A percentile compares a stretch with the other conserved stretches of the same genome.
phyloP scores from a whole-genome alignment of 2,888 invertebrate genomes.

The Bhutanitis thaidina region DNA sequence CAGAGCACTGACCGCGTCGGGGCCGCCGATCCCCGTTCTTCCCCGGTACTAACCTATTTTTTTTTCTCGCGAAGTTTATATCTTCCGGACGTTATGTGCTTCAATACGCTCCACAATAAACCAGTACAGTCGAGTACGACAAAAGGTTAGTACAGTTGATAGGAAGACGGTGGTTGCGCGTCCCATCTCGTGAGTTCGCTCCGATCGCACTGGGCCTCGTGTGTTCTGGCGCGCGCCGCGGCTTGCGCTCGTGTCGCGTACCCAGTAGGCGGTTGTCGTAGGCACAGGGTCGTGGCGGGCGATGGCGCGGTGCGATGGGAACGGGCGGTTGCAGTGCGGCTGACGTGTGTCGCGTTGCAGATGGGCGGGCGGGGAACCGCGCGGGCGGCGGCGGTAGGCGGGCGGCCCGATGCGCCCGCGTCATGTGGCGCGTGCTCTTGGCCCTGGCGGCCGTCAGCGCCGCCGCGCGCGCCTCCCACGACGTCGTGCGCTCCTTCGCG shows the following conservation, averaged over 20 bases:
- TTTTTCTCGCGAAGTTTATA: conserved; percentile 33
- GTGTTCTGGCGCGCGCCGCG: conserved; percentile 44
- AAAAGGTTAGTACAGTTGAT: conserved; percentile 58
- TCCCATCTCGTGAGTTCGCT: conserved; percentile 52
- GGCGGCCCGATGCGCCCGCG: conserved; percentile 74
- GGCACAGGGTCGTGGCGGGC: conserved; percentile 39
- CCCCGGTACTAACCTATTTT: conserved; percentile 70
- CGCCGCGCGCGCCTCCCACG: conserved; percentile 75
- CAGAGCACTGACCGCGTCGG: conserved; percentile 65
- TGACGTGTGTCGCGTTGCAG: conserved; percentile 72
- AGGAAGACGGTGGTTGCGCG: conserved; percentile 61
- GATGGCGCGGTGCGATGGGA: conserved; percentile 72
- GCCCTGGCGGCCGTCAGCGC: conserved; percentile 77
- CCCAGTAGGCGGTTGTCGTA: conserved; percentile 28
- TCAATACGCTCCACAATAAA: conserved; percentile 5
- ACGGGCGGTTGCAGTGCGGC: conserved; percentile 40
- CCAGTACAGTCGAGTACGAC: conserved; percentile 24
- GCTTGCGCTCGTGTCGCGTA: conserved; percentile 45
- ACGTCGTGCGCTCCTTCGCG: conserved; percentile 85
- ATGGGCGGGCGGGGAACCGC: conserved; percentile 61
- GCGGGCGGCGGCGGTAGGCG: conserved; percentile 62
- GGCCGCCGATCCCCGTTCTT: conserved; percentile 66
- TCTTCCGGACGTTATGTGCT: neutral
- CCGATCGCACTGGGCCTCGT: conserved; percentile 66
- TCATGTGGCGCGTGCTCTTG: conserved; percentile 80